Evolutionary conservation across 2,888 invertebrate genomes (phyloP).

Genomic region (Callimorpha dominula): DNA sequence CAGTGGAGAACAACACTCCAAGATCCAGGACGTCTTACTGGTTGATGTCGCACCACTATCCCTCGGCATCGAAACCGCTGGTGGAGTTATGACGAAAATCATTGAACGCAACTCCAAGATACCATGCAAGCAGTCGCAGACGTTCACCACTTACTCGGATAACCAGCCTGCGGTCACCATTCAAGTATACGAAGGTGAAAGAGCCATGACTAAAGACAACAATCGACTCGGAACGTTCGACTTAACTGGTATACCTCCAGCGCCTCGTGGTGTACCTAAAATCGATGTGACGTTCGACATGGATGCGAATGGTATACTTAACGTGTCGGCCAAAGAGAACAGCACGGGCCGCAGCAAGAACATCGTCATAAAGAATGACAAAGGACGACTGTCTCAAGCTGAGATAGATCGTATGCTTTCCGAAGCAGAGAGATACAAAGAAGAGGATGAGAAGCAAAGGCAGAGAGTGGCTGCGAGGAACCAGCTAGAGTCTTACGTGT

Average conservation of each 20-base stretch:
- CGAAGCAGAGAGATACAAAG: conserved; percentile 18
- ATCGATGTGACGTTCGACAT: conserved; percentile 17
- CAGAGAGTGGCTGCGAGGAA: conserved; percentile 15
- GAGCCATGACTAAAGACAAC: conserved; percentile 19
- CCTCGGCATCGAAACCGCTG: conserved; percentile 15
- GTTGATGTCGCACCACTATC: conserved; percentile 16
- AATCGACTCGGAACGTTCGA: conserved; percentile 15
- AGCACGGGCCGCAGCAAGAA: conserved; percentile 16
- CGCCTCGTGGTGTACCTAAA: conserved; percentile 14
- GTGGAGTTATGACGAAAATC: conserved; percentile 18
- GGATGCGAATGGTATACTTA: conserved; percentile 18
- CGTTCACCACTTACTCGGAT: conserved; percentile 16
- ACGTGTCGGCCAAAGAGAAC: conserved; percentile 19
- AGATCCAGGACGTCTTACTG: conserved; percentile 17
- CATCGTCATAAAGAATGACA: conserved; percentile 19
- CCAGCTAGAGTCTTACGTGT: conserved; percentile 16
- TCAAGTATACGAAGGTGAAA: conserved; percentile 16
- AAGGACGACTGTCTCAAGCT: too few relatives aligned
- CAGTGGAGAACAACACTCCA: conserved; percentile 16
- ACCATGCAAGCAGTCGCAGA: conserved; percentile 19
- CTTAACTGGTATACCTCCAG: conserved; percentile 16
- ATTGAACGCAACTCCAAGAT: conserved; percentile 19
- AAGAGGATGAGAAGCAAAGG: conserved; percentile 16
- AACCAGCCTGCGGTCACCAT: conserved; percentile 18
- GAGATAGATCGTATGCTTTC: conserved; percentile 16